These are phyloP conservation scores for Nestor notabilis DNA, from an alignment of 2,113 vertebrate genomes.

Conservation along the genomic window DNA sequence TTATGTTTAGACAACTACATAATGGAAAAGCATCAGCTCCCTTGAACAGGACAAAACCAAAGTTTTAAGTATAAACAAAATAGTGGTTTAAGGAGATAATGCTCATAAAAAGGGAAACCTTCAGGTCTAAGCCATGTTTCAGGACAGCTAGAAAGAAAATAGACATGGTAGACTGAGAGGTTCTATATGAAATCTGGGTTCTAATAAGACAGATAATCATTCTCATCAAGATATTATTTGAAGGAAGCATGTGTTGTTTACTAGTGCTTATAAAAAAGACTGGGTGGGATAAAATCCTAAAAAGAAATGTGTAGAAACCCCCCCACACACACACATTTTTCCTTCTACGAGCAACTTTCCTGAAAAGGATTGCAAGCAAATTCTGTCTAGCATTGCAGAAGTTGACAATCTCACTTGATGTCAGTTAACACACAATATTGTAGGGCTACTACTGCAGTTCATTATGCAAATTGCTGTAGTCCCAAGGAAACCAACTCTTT, in stretches of 20 bases:
- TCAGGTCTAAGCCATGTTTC: background rate
- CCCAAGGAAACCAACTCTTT: slow-evolving; percentile 56
- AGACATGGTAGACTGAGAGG: background rate
- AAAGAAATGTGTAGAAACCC: background rate
- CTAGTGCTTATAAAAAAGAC: background rate
- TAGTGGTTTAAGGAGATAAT: background rate
- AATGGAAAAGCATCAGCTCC: background rate
- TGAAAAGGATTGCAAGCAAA: background rate
- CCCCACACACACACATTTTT: background rate
- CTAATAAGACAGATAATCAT: background rate
- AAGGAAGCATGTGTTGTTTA: background rate
- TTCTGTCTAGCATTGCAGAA: background rate
- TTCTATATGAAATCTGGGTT: background rate
- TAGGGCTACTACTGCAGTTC: background rate
- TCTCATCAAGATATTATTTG: background rate
- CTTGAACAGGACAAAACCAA: fast-evolving
- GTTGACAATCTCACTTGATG: background rate
- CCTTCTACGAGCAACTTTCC: background rate
- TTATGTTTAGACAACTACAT: background rate
- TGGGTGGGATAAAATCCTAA: background rate
- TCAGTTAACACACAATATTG: background rate
- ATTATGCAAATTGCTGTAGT: slow-evolving; percentile 53
- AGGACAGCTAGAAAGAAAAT: background rate
- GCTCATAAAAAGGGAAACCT: background rate
- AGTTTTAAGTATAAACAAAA: background rate